Base-by-base conservation (phyloP, 2,113 vertebrate species). In the Trichechus manatus region DNA sequence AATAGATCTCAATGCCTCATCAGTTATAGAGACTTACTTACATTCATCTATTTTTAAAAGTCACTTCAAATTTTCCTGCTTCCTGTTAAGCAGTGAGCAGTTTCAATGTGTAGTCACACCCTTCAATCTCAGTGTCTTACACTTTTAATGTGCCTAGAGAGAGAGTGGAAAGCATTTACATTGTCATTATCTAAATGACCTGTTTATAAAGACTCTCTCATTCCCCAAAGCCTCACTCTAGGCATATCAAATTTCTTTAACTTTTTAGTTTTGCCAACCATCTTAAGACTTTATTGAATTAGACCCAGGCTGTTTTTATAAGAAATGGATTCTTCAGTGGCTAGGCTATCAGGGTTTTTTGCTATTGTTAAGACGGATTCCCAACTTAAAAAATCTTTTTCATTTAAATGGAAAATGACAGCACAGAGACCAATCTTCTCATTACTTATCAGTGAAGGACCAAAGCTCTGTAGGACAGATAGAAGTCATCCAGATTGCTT, bases 231-330 rank as follows among this genome's bases (percentile, higher is more conserved):
- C 82, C 44, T 96, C 72, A 61, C 89, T 77, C 53, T 3, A 22
- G n/a, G 87, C 86, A 91, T 87, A 80, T 89, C 94, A 80, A 94
- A 94, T 97, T 93, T 64, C 91, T 87, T 95, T 36, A 81, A 88
- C 88, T 15, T 88, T 95, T 94, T 64, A 63, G 33, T 94, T 94
- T 94, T 94, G 86, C 92, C 89, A 90, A 80, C 86, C 79, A 70
- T 96, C 79, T 95, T 39, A 86, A 85, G 81, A 79, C 53, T 80
- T 93, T 92, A 95, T 90, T 93, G 82, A 97, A 74, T 63, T 87
- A 80, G 68, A 80, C 89, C 23, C 61, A 74, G 94, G 81, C 81
- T 84, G 78, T 94, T 96, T 81, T 94, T 94, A 95, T 80, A 94
- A 96, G 81, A 96, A 90, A 86, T 87, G 59, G 78, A 87, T 72